A percentile compares a stretch with the other conserved stretches of the same genome.
Evolutionary conservation across 2,888 invertebrate genomes (phyloP).

Genomic region (Mythimna lalbum): DNA sequence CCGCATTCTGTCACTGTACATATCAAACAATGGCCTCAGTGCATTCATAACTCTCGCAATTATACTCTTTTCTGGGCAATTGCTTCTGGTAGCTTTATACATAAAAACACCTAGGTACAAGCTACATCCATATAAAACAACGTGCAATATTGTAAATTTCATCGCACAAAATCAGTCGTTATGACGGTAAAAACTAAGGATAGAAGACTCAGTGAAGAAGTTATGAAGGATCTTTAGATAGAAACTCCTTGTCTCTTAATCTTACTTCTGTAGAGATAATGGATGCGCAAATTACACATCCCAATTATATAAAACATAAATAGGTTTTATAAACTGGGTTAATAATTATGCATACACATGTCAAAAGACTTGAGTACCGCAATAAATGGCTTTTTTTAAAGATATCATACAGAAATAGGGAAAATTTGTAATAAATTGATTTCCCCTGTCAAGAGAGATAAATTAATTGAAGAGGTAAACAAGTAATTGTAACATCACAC

Average conservation of each 20-base stretch:
- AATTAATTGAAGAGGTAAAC: slow-evolving; percentile 37
- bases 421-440: slow-evolving; percentile 41
- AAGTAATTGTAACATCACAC: slow-evolving; percentile 46
- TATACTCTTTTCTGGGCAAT: not conserved
- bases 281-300: not conserved
- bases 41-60: slow-evolving; percentile 26
- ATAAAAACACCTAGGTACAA: slow-evolving; percentile 6
- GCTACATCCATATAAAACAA: slow-evolving; percentile 15
- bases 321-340: slow-evolving; percentile 5
- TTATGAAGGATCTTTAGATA: not conserved
- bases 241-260: not conserved
- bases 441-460: slow-evolving; percentile 47
- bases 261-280: not conserved
- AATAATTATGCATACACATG: slow-evolving; percentile 25
- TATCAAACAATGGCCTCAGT: slow-evolving; percentile 55
- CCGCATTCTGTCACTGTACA: slow-evolving; percentile 94
- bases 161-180: slow-evolving; percentile 12
- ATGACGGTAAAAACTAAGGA: not conserved
- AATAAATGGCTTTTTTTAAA: slow-evolving; percentile 60
- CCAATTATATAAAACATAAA: not conserved
- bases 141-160: slow-evolving; percentile 10
- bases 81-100: slow-evolving; percentile 6
- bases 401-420: slow-evolving; percentile 41
- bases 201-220: not conserved
- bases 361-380: slow-evolving; percentile 49